Conservation (phyloP, 2,113 vertebrate species). For the Plotosus lineatus region DNA sequence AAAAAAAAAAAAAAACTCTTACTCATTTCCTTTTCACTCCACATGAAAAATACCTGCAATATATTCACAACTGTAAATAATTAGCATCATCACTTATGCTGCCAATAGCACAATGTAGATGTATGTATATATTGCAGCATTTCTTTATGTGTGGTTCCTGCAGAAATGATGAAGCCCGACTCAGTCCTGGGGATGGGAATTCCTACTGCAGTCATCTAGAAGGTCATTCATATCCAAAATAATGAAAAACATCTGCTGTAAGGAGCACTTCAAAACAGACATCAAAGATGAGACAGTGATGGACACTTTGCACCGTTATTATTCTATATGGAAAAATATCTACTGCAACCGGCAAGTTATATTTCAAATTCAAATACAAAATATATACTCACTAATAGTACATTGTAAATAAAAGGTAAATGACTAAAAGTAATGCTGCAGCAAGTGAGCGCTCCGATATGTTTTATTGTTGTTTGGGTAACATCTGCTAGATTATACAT, state of each 20-base stretch:
- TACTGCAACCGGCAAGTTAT: background rate
- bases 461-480: background rate
- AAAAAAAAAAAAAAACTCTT: too few relatives aligned
- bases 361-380: background rate
- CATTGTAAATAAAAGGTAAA: background rate
- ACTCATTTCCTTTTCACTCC: background rate
- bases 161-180: background rate
- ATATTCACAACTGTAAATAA: background rate
- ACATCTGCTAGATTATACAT: background rate
- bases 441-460: background rate
- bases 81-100: background rate
- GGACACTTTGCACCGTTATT: slow-evolving; percentile 1
- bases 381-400: background rate
- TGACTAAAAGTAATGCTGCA: background rate
- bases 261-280: slow-evolving; percentile 5
- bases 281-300: background rate
- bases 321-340: background rate
- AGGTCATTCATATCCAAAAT: background rate
- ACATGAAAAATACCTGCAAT: background rate
- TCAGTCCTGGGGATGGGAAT: background rate
- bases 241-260: background rate
- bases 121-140: too few relatives aligned
- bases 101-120: background rate
- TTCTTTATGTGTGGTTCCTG: background rate
- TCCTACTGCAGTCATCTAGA: background rate